Percentiles rank a stretch among this genome's conserved stretches.
Conservation (phyloP, 2,888 invertebrate genomes). For the Apocheima hispidaria region DNA sequence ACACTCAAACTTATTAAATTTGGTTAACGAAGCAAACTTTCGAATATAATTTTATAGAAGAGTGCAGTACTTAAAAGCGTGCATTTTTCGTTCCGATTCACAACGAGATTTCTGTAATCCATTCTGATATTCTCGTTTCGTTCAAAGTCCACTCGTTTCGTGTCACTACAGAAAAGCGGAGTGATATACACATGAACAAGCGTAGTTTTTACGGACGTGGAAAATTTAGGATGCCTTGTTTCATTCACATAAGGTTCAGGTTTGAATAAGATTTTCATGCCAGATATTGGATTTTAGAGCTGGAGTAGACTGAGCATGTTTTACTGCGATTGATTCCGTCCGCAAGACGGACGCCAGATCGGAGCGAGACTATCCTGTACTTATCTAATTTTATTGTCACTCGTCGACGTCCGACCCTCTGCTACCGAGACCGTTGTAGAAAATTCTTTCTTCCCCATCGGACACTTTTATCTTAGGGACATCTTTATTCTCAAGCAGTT, state of each 20-base stretch:
- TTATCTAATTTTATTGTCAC: constrained; percentile 86
- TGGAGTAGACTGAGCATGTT: constrained; percentile 71
- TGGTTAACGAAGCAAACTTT: constrained; percentile 32
- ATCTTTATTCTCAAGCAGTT: constrained; percentile 81
- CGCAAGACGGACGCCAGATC: constrained; percentile 74
- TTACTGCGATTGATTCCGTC: constrained; percentile 84
- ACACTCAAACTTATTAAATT: constrained; percentile 36
- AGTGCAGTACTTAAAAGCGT: constrained; percentile 45
- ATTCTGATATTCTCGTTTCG: constrained; percentile 72
- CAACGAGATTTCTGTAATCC: constrained; percentile 70
- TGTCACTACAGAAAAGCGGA: constrained; percentile 77
- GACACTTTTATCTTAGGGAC: constrained; percentile 77
- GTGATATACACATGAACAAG: constrained; percentile 69
- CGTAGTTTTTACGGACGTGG: constrained; percentile 39
- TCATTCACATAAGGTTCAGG: constrained; percentile 50
- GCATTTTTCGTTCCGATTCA: constrained; percentile 59
- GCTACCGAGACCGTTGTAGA: constrained; percentile 68
- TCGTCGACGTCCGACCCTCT: constrained; percentile 73
- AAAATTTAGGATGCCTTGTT: constrained; percentile 38
- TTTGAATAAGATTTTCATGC: constrained; percentile 46
- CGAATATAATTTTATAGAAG: constrained; percentile 34
- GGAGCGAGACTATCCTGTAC: constrained; percentile 77
- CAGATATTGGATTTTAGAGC: constrained; percentile 47
- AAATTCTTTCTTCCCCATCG: constrained; percentile 70
- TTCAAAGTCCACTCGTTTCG: constrained; percentile 78